Percentiles rank a stretch among this genome's conserved stretches.
Evolutionary conservation across 2,797 vertebrate species (phyloP).

Genomic region (Sphaeramia orbicularis): DNA sequence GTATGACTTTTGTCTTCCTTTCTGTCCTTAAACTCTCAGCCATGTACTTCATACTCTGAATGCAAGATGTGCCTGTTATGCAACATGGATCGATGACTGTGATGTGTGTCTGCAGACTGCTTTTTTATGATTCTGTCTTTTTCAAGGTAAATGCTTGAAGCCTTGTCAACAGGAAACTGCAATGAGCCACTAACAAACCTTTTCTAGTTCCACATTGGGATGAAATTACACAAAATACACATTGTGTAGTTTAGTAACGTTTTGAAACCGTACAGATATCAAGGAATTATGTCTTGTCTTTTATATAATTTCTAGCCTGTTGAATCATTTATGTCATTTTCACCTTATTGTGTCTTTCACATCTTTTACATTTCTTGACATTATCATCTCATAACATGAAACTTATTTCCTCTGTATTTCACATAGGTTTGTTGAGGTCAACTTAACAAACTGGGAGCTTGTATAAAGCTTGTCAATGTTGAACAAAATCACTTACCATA

Average conservation of each 20-base stretch:
- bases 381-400: too few relatives aligned
- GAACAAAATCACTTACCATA: conserved; percentile 13
- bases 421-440: too few relatives aligned
- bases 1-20: conserved; percentile 25
- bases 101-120: conserved; percentile 10
- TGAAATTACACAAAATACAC: background rate
- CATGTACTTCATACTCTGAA: conserved; percentile 12
- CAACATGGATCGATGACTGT: conserved; percentile 52
- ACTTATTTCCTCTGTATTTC: too few relatives aligned
- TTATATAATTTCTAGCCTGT: too few relatives aligned
- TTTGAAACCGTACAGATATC: too few relatives aligned
- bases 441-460: too few relatives aligned
- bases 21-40: conserved; percentile 9
- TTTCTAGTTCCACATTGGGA: background rate
- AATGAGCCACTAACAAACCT: conserved; percentile 34
- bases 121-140: conserved; percentile 35
- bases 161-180: conserved; percentile 61
- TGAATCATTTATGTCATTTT: too few relatives aligned
- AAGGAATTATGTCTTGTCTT: too few relatives aligned
- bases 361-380: too few relatives aligned
- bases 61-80: conserved; percentile 30
- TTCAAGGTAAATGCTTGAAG: conserved; percentile 46
- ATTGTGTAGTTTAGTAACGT: background rate
- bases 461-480: background rate
- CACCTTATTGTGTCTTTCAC: too few relatives aligned